Evolutionary conservation across 2,113 vertebrate genomes (phyloP).

Genomic region (Nibea albiflora): DNA sequence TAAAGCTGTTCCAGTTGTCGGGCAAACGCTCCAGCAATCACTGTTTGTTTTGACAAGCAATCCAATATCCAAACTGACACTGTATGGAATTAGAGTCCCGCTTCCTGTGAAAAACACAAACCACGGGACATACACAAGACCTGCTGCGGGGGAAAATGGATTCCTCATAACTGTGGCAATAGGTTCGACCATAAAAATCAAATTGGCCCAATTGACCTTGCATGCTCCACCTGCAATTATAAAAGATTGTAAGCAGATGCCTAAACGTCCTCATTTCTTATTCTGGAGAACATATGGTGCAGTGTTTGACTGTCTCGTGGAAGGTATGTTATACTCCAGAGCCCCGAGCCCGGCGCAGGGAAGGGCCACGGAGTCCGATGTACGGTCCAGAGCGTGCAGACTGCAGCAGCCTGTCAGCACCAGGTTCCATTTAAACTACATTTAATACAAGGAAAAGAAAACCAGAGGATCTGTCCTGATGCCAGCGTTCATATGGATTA

Average conservation of each 20-base stretch:
- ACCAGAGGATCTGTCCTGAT: too few relatives aligned
- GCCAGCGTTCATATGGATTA: too few relatives aligned
- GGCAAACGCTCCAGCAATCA: conserved; percentile 71
- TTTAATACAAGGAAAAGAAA: neutral
- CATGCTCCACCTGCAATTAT: conserved; percentile 93
- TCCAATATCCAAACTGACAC: conserved; percentile 89
- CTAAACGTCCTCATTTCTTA: conserved; percentile 85
- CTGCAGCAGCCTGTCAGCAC: neutral
- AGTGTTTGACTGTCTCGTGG: conserved; percentile 54
- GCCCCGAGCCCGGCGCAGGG: conserved; percentile 20
- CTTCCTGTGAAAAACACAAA: conserved; percentile 88
- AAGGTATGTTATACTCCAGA: conserved; percentile 47
- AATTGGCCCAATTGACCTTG: conserved; percentile 97
- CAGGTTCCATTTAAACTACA: neutral
- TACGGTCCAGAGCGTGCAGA: neutral
- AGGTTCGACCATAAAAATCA: conserved; percentile 91
- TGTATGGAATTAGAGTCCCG: conserved; percentile 87
- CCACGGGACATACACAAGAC: conserved; percentile 13
- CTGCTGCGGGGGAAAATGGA: conserved; percentile 67
- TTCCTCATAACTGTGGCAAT: conserved; percentile 85
- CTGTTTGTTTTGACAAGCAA: conserved; percentile 87
- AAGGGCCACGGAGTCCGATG: neutral
- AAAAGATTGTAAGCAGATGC: conserved; percentile 98
- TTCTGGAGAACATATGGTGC: conserved; percentile 88
- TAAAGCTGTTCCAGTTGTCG: conserved; percentile 75